These are phyloP conservation scores for Amblyornis subalaris DNA, from an alignment of 2,113 vertebrate genomes.

Conservation along the genomic window DNA sequence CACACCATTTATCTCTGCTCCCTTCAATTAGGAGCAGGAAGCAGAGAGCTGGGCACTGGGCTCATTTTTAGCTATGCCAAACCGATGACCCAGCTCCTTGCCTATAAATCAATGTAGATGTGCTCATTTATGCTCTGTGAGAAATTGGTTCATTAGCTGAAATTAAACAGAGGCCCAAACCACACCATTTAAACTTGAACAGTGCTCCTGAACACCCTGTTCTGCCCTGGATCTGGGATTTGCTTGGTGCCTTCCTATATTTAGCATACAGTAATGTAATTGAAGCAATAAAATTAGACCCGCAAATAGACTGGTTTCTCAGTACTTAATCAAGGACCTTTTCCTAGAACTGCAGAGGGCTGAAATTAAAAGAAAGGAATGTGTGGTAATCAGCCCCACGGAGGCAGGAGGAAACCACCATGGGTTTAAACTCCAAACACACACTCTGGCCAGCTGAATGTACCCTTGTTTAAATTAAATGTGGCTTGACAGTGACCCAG, in stretches of 20 bases:
- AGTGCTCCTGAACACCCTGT: slow-evolving; percentile 38
- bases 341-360: slow-evolving; percentile 58
- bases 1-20: background rate
- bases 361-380: slow-evolving; percentile 66
- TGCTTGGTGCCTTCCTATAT: slow-evolving; percentile 54
- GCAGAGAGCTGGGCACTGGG: background rate
- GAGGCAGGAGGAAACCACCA: slow-evolving; percentile 30
- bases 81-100: background rate
- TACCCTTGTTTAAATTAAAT: background rate
- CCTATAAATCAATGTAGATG: slow-evolving; percentile 33
- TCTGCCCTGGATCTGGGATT: slow-evolving; percentile 25
- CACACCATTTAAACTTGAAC: background rate
- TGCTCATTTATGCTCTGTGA: slow-evolving; percentile 6
- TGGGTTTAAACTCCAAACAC: slow-evolving; percentile 14
- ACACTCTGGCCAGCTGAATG: background rate
- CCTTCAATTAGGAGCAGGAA: background rate
- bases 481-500: background rate
- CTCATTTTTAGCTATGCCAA: background rate
- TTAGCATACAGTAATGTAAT: slow-evolving; percentile 62
- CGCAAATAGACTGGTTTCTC: slow-evolving; percentile 54
- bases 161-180: slow-evolving; percentile 18
- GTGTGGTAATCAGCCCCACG: slow-evolving; percentile 41
- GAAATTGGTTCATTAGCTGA: slow-evolving; percentile 18
- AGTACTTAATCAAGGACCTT: slow-evolving; percentile 54
- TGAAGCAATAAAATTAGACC: slow-evolving; percentile 54